Evolutionary conservation across 2,888 invertebrate genomes (phyloP).

Genomic region (Seladonia tumulorum): DNA sequence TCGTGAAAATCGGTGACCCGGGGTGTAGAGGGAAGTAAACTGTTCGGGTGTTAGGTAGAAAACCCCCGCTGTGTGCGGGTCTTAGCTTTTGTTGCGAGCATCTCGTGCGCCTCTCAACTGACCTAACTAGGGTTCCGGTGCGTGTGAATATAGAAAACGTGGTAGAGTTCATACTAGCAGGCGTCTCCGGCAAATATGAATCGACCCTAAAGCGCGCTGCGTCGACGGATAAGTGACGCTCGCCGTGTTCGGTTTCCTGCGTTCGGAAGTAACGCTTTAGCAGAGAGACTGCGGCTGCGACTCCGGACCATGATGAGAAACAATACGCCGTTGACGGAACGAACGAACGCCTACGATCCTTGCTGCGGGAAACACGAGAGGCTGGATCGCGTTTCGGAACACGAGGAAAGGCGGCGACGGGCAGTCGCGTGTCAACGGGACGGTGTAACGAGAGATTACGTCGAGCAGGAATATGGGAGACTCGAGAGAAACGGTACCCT

Average conservation of each 20-base stretch:
- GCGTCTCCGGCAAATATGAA: no score
- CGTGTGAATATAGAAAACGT: no score
- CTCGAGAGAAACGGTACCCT: not conserved
- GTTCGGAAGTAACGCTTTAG: constrained; percentile 65
- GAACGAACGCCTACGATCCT: constrained; percentile 7
- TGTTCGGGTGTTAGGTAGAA: no score
- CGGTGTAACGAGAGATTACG: constrained; percentile 2
- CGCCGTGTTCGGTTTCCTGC: constrained; percentile 34
- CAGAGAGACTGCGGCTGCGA: not conserved
- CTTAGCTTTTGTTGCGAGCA: no score
- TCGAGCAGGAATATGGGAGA: not conserved
- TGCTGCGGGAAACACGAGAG: not conserved
- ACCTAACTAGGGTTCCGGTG: no score
- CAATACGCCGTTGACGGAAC: constrained; percentile 27
- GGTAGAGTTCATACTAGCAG: no score
- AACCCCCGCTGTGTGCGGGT: no score
- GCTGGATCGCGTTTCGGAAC: constrained; percentile 18
- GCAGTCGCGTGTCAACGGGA: constrained; percentile 30
- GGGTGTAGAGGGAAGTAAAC: no score
- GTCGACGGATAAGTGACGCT: constrained; percentile 47
- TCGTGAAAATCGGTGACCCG: no score
- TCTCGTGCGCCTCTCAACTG: no score
- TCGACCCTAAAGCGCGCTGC: no score
- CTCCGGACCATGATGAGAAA: constrained; percentile 1
- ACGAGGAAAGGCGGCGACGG: not conserved